Evolutionary conservation across 2,113 vertebrate species (phyloP), one percentile per base, ranked within the genome.

Genomic region (Ciconia maguari): DNA sequence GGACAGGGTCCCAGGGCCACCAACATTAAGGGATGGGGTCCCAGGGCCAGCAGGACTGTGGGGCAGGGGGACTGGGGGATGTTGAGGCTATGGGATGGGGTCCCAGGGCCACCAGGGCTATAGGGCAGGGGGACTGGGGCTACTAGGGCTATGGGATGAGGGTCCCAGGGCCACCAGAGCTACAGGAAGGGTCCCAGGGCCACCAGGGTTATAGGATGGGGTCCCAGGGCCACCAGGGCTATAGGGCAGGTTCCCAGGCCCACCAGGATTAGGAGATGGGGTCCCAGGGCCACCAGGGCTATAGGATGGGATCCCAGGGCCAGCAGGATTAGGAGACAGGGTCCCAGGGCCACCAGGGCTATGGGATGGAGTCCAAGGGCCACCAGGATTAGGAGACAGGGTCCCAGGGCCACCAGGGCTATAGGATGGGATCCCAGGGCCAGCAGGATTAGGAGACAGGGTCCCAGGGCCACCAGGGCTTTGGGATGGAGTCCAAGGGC

Each of bases 401-500:
- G 16, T 22, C 34, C 44, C 16, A 18, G 25, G 74, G 29, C n/a
- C 74, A 49, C 22, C 61, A n/a, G 16, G 3, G 11, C 9, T 29
- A 0, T 0, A 1, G 20, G 41, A 19, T 8, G 11, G 42, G 12
- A 19, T 21, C 5, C 16, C 29, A 64, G 49, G 32, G 30, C 18
- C 34, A 30, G 15, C 51, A 46, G 16, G 16, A 38, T 38, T 38
- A 38, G 38, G 38, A 9, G 38, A 38, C 10, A 38, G 32, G 49
- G 32, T 21, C 5, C 16, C 36, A 64, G 38, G 32, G 30, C 18
- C 34, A 30, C 26, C 51, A 46, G 16, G 16, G 58, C 11, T 26
- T 20, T 2, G 6, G 17, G 30, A 25, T 9, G 27, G 41, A 13
- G 7, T 13, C 38, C 22, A 30, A 32, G 26, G n/a, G 13, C 48